phyloP scores from a whole-genome alignment of 2,113 vertebrate species.

The Cariama cristata region DNA sequence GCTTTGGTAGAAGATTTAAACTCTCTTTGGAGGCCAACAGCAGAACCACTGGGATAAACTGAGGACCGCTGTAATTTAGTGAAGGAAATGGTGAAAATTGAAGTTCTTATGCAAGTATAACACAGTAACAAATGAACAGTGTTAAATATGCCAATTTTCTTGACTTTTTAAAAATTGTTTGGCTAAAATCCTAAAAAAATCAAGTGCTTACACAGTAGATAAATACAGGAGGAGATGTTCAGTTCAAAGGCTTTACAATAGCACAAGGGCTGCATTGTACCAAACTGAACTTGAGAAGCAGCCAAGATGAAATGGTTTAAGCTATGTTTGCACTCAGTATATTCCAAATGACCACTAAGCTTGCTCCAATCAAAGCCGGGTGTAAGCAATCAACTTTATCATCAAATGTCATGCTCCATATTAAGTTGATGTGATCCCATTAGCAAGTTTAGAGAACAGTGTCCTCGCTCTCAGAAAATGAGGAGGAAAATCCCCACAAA shows the following conservation, averaged over 20 bases:
- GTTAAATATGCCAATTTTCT: constrained; percentile 53
- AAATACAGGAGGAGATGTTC: constrained; percentile 37
- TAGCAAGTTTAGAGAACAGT: background rate
- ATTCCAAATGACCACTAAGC: constrained; percentile 29
- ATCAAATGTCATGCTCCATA: background rate
- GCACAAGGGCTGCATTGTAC: constrained; percentile 64
- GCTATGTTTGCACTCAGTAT: background rate
- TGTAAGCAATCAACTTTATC: constrained; percentile 45
- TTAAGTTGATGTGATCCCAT: constrained; percentile 35
- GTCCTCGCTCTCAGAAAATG: background rate
- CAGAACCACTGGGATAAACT: constrained; percentile 42
- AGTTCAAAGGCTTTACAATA: constrained; percentile 25
- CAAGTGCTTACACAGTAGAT: constrained; percentile 4
- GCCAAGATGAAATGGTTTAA: constrained; percentile 28
- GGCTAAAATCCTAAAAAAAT: constrained; percentile 44
- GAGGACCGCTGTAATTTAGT: constrained; percentile 8
- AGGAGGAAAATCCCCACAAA: background rate
- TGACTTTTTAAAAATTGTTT: constrained; percentile 8
- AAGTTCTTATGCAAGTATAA: constrained; percentile 9
- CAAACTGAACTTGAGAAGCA: constrained; percentile 2
- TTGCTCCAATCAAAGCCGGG: background rate
- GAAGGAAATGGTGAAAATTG: constrained; percentile 45
- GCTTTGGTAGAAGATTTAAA: background rate
- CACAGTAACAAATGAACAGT: constrained; percentile 48
- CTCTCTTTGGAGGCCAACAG: background rate